phyloP scores from a whole-genome alignment of 2,113 vertebrate species.

The Colossoma macropomum region DNA sequence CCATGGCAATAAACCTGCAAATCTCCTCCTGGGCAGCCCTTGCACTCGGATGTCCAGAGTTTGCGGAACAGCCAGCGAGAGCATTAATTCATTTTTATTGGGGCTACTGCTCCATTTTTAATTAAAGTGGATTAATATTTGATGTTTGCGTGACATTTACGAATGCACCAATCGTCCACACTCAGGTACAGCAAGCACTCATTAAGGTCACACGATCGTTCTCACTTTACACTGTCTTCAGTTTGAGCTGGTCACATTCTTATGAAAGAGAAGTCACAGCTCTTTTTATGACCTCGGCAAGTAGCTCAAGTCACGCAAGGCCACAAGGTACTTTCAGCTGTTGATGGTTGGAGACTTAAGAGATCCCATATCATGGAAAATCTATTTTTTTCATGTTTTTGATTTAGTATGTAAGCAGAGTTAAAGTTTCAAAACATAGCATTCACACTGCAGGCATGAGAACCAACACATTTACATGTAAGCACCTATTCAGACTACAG shows the following conservation, averaged over 20 bases:
- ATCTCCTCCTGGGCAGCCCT: conserved; percentile 23
- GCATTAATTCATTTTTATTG: conserved; percentile 40
- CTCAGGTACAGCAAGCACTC: background rate
- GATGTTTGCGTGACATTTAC: conserved; percentile 52
- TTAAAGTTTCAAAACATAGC: too few species aligned
- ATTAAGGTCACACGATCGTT: background rate
- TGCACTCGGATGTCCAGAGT: background rate
- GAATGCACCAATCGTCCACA: conserved; percentile 10
- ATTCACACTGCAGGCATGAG: too few species aligned
- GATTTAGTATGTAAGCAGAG: too few species aligned
- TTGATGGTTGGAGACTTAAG: too few species aligned
- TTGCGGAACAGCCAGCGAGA: background rate
- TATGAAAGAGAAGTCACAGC: too few species aligned
- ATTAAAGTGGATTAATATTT: conserved; percentile 51
- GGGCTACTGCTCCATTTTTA: conserved; percentile 41
- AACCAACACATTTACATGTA: too few species aligned
- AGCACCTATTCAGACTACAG: too few species aligned
- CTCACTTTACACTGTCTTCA: background rate
- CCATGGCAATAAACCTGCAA: conserved; percentile 44
- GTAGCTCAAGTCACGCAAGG: too few species aligned
- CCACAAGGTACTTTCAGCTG: too few species aligned
- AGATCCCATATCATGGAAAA: too few species aligned
- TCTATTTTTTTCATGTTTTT: too few species aligned
- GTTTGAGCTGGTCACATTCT: background rate
- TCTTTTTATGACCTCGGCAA: too few species aligned